Base-by-base conservation (phyloP, 2,797 vertebrate species). In the Enteromius mattozi region DNA sequence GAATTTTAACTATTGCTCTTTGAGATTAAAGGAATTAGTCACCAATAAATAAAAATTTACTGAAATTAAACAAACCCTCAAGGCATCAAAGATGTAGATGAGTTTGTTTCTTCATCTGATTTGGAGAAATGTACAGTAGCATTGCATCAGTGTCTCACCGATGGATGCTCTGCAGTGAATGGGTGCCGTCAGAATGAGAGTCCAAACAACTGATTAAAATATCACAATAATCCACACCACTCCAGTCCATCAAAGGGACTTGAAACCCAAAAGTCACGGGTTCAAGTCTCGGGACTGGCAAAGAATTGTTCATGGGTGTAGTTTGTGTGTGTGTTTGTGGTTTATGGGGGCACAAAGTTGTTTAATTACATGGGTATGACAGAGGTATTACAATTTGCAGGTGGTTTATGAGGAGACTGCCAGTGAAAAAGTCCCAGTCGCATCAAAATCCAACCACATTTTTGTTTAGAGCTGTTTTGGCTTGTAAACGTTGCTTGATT, bases 11-110 rank as follows among this genome's bases (percentile, higher is more conserved):
- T 61, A 8, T 59, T 59, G 49, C 49, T 59, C 8, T 35, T 65
- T 80, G 68, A 70, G 37, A 13, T 61, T 61, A 61, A 61, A 61
- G 59, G 24, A 27, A 61, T 27, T 27, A 63, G 24, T 63, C 61
- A 30, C 24, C 54, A 3, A 59, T 10, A 59, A 59, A n/a, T 56
- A 3, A 10, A 10, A 10, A 59, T n/a, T 4, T 10, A 21, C 7
- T 24, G n/a, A 59, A n/a, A 24, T 10, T 24, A 0, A 4, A 10
- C 9, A 10, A 21, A n/a, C 54, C 21, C 9, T 59, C 54, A 24
- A 3, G 8, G 21, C 2, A 19, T 51, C 17, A 51, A 51, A 51
- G 49, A 51, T 19, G 17, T 19, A 19, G 49, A 51, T 7, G 49
- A 7, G 49, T 56, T 59, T 59, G 56, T n/a, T n/a, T n/a, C n/a